These are phyloP conservation scores for Bugula neritina DNA, from an alignment of 2,888 invertebrate genomes.

Conservation along the genomic window DNA sequence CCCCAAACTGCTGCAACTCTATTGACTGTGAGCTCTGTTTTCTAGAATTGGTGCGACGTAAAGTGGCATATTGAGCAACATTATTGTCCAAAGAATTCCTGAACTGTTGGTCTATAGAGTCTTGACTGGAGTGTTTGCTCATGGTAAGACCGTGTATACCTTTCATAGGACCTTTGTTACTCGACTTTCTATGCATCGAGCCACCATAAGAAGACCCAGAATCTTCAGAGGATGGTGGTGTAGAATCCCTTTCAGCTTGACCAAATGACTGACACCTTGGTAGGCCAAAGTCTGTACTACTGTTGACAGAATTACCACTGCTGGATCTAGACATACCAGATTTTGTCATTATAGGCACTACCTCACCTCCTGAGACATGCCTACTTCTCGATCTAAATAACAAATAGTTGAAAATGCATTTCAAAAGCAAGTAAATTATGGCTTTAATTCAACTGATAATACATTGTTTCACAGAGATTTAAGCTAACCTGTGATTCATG, in stretches of 20 bases:
- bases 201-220: conserved; percentile 19
- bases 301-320: conserved; percentile 26
- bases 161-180: conserved; percentile 17
- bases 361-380: conserved; percentile 12
- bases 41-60: conserved; percentile 20
- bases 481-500: conserved; percentile 23
- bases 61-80: conserved; percentile 26
- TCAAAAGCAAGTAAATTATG: too few species aligned
- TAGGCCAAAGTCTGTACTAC: conserved; percentile 14
- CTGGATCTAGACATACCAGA: conserved; percentile 24
- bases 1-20: neutral
- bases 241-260: neutral
- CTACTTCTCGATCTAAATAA: neutral
- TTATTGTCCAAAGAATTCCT: conserved; percentile 12
- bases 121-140: conserved; percentile 19
- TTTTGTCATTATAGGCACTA: conserved; percentile 11
- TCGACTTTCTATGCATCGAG: conserved; percentile 19
- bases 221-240: conserved; percentile 26
- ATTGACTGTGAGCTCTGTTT: conserved; percentile 22
- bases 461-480: too few species aligned
- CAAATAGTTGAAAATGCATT: neutral
- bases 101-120: conserved; percentile 11
- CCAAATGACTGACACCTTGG: conserved; percentile 20
- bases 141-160: conserved; percentile 22
- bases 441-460: too few species aligned